Evolutionary conservation across 2,888 invertebrate species (phyloP).

Genomic region (Nymphalis urticae): DNA sequence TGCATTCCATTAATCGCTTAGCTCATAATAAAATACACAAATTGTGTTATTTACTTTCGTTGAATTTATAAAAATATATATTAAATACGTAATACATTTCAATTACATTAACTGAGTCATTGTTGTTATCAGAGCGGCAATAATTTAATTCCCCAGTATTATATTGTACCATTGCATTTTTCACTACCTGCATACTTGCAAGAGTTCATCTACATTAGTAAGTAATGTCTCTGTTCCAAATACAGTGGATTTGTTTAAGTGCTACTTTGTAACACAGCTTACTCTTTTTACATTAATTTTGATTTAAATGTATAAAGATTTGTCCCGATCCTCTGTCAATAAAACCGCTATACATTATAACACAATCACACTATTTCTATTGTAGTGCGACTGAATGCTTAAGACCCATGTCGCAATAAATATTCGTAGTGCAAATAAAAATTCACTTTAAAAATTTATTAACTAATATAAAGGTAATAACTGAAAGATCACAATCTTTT

Average conservation of each 20-base stretch:
- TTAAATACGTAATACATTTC: not conserved
- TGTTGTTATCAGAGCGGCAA: conserved; percentile 53
- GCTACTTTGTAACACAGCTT: no score
- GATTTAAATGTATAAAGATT: no score
- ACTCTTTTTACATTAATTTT: no score
- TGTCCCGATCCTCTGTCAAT: no score
- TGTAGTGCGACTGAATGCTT: no score
- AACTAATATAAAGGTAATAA: no score
- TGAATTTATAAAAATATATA: not conserved
- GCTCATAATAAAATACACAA: not conserved
- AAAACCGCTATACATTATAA: no score
- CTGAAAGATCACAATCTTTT: no score
- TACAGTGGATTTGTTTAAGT: not conserved
- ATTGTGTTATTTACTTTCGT: not conserved
- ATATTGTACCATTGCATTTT: conserved; percentile 17
- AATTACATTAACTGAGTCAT: conserved; percentile 30
- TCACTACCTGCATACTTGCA: conserved; percentile 25
- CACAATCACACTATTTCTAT: no score
- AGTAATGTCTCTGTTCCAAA: not conserved
- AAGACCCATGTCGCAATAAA: no score
- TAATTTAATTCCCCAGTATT: conserved; percentile 27
- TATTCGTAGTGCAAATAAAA: no score
- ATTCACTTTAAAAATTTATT: no score
- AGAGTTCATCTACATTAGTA: conserved; percentile 18
- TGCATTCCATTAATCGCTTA: not conserved